Percentiles rank a stretch among this genome's conserved stretches.
phyloP scores from a whole-genome alignment of 2,797 vertebrate species.

The Thaleichthys pacificus region DNA sequence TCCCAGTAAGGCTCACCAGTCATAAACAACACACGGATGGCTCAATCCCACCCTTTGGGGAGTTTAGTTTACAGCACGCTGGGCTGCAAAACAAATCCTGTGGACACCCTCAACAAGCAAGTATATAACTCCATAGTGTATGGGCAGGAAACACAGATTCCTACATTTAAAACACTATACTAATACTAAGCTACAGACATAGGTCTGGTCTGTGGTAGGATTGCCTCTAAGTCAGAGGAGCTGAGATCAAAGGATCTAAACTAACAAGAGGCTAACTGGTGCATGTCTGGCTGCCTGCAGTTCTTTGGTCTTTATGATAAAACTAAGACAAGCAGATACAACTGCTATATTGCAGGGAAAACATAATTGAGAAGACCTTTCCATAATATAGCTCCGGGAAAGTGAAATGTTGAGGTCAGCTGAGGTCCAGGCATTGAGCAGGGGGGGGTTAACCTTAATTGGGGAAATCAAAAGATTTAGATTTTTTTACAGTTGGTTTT shows the following conservation, averaged over 20 bases:
- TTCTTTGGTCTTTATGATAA: slow-evolving; percentile 15
- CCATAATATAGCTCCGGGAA: not conserved
- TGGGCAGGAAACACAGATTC: not conserved
- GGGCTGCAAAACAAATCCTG: not conserved
- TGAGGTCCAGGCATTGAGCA: no score
- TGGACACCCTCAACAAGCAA: not conserved
- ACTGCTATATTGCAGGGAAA: not conserved
- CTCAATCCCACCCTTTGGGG: slow-evolving; percentile 50
- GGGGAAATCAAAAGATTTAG: no score
- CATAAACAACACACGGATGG: slow-evolving; percentile 50
- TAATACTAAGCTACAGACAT: not conserved
- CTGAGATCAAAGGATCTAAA: slow-evolving; percentile 14
- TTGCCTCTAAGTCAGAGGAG: not conserved
- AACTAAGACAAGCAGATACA: slow-evolving; percentile 6
- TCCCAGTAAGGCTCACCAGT: slow-evolving; percentile 43
- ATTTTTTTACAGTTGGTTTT: no score
- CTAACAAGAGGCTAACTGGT: not conserved
- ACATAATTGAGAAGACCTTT: slow-evolving; percentile 5
- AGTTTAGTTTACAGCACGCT: slow-evolving; percentile 19
- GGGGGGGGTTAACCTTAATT: no score
- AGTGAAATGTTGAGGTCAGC: no score
- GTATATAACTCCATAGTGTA: not conserved
- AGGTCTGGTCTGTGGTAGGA: not conserved
- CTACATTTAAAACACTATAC: not conserved
- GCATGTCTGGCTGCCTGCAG: slow-evolving; percentile 2